Base-by-base conservation (phyloP, 2,797 vertebrate species). In the Phrynocephalus guinanensis region DNA sequence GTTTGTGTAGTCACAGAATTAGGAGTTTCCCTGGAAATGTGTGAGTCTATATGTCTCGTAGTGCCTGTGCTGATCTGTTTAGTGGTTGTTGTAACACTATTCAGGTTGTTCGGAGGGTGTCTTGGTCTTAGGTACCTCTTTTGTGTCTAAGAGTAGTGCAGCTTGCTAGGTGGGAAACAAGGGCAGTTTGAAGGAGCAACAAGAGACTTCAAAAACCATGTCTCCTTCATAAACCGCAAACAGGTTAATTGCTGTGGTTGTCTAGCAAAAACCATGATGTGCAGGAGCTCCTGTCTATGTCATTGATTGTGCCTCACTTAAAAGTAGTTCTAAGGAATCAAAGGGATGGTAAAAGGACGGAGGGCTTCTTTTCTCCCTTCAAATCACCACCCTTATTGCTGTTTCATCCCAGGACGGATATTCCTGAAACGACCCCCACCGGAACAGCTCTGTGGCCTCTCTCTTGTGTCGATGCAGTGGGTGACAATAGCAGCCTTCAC, bases 381-480 rank as follows among this genome's bases (percentile, higher is more conserved):
- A 73, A 6, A 50, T 73, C 9, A 52, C 24, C 9, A 26, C 30
- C 8, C n/a, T 68, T 76, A 7, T 52, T 68, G 20, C 63, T 88
- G 67, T 70, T 20, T n/a, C 0, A 0, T 38, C 0, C 2, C 84
- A 97, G 97, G 82, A 91, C 92, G 18, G 92, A 95, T 84, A 90
- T 97, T 68, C 84, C 95, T 0, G 96, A 97, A 91, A 96, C 90
- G 0, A 2, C 33, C 6, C 82, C 89, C 0, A 82, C 91, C 0
- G 95, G 96, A 60, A 83, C 33, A 0, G 60, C 68, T 0, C 86
- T 97, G 80, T 56, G 71, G n/a, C 86, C 87, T 2, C 86, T 97
- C 84, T 84, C 67, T 7, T 97, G 97, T 77, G 60, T 44, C 0
- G 85, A 93, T 79, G 92, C 91, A 0, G 76, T 94, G 1, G 75